Evolutionary conservation across 2,888 invertebrate genomes (phyloP).

Genomic region (Polietes domitor): DNA sequence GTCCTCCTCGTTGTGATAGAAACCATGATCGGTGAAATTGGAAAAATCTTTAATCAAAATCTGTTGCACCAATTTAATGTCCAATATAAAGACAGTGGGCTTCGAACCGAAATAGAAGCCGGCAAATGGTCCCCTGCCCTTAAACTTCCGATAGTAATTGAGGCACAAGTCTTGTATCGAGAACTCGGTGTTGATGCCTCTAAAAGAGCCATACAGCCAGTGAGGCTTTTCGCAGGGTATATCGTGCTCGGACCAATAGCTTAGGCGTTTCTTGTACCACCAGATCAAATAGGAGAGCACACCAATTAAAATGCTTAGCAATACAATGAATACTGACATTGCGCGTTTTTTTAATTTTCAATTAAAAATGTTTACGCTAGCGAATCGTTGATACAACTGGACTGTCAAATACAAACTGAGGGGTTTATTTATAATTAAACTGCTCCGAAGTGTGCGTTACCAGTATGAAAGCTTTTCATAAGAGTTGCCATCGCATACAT

Average conservation of each 20-base stretch:
- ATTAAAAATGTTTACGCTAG: background rate
- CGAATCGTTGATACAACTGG: background rate
- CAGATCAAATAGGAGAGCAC: constrained; percentile 11
- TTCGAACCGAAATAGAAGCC: constrained; percentile 74
- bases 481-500: too few species aligned
- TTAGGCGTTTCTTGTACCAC: constrained; percentile 49
- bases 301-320: background rate
- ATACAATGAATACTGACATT: background rate
- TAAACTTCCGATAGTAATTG: constrained; percentile 54
- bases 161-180: constrained; percentile 68
- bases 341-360: background rate
- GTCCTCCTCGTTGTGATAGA: constrained; percentile 75
- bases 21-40: constrained; percentile 78
- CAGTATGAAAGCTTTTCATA: background rate
- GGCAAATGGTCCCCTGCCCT: constrained; percentile 69
- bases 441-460: too few species aligned
- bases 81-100: constrained; percentile 71
- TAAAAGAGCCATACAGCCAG: constrained; percentile 48
- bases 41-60: constrained; percentile 76
- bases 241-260: constrained; percentile 53
- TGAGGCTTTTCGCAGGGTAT: constrained; percentile 51
- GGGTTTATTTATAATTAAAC: too few species aligned
- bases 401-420: background rate
- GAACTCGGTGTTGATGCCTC: constrained; percentile 65
- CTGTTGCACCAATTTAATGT: constrained; percentile 71